phyloP scores from a whole-genome alignment of 2,888 invertebrate genomes.

The Nipponacmea schrenckii region DNA sequence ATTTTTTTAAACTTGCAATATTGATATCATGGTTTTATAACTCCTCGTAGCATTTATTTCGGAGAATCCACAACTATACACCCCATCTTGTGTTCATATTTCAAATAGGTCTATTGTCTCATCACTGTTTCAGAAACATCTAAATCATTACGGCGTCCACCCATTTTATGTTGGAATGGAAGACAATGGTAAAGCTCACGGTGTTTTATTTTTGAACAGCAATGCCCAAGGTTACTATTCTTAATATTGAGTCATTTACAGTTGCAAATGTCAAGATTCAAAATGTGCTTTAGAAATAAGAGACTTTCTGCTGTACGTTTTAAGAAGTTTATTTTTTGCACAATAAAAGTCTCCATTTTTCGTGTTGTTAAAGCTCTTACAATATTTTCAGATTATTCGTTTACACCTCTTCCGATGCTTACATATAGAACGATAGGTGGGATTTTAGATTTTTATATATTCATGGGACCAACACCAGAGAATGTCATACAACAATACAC shows the following conservation, averaged over 20 bases:
- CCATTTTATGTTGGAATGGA: constrained; percentile 84
- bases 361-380: background rate
- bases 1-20: too few relatives aligned
- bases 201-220: constrained; percentile 83
- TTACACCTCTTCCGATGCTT: constrained; percentile 77
- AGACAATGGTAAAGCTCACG: constrained; percentile 73
- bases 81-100: too few relatives aligned
- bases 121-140: constrained; percentile 35
- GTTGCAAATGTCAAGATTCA: background rate
- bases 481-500: constrained; percentile 69
- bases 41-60: too few relatives aligned
- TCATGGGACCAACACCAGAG: constrained; percentile 80
- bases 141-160: constrained; percentile 82
- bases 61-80: too few relatives aligned
- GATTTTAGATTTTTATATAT: constrained; percentile 81
- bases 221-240: constrained; percentile 72
- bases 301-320: too few relatives aligned
- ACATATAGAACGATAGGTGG: constrained; percentile 88
- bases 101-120: background rate
- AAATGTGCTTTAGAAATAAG: too few relatives aligned
- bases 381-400: constrained; percentile 36
- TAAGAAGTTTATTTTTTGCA: too few relatives aligned
- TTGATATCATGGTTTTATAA: too few relatives aligned
- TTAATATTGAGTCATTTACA: background rate
- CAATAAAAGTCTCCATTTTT: too few relatives aligned